Evolutionary conservation across 2,888 invertebrate genomes (phyloP).

Genomic region (Eutolmus rufibarbis): DNA sequence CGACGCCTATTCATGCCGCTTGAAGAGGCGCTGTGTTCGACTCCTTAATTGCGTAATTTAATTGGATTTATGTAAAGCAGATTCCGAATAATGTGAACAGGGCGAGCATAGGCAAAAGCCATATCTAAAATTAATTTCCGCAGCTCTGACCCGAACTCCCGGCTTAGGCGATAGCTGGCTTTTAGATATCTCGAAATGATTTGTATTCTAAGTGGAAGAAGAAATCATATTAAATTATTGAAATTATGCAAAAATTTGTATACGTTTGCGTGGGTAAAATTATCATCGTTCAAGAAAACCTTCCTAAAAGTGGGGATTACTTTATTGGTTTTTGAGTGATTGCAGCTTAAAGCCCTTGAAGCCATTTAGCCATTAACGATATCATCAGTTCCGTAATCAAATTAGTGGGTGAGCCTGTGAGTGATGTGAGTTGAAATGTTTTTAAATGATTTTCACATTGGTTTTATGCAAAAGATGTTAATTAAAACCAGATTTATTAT

Average conservation of each 20-base stretch:
- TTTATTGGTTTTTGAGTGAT: background rate
- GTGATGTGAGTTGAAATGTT: background rate
- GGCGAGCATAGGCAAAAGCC: background rate
- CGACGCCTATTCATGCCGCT: background rate
- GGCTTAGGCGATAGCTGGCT: background rate
- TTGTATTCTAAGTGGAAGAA: constrained; percentile 3
- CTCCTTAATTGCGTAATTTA: constrained; percentile 12
- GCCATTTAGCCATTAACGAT: background rate
- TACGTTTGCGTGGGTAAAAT: background rate
- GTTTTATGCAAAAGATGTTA: no score
- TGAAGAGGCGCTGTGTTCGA: background rate
- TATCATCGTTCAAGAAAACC: background rate
- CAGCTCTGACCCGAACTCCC: background rate
- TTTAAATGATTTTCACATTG: no score
- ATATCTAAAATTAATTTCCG: constrained; percentile 27
- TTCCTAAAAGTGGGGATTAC: background rate
- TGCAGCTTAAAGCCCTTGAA: background rate
- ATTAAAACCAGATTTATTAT: background rate
- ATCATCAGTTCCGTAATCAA: background rate
- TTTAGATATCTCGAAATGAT: constrained; percentile 1
- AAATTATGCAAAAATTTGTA: constrained; percentile 13
- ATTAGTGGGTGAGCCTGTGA: background rate
- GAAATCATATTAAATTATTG: constrained; percentile 3
- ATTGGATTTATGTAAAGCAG: constrained; percentile 34
- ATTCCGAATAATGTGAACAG: background rate